A percentile compares a stretch with the other conserved stretches of the same genome.
Conservation (phyloP, 1,140 invertebrate genomes). For the Lepidostoma basale region DNA sequence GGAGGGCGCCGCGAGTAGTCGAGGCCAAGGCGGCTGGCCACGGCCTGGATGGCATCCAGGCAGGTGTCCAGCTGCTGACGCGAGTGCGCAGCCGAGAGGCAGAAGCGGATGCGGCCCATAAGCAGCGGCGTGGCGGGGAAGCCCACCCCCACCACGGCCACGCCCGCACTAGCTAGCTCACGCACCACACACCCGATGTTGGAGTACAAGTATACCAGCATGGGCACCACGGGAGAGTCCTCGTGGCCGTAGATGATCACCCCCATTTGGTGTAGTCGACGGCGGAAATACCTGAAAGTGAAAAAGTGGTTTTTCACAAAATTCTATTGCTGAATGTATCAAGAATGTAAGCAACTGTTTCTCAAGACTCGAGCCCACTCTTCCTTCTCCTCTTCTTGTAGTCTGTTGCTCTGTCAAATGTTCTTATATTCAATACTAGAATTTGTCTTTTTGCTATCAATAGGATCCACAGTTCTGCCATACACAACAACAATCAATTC, state of each 20-base stretch:
- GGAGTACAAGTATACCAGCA: constrained; percentile 92
- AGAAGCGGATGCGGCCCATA: constrained; percentile 93
- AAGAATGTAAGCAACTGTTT: too few species aligned
- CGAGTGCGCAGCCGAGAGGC: constrained; percentile 94
- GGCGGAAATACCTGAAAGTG: constrained; percentile 76
- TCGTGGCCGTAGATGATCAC: constrained; percentile 96
- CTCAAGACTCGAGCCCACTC: too few species aligned
- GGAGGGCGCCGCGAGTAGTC: constrained; percentile 72
- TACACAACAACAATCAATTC: too few species aligned
- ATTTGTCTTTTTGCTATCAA: too few species aligned
- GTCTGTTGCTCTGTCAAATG: too few species aligned
- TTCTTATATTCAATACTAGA: too few species aligned
- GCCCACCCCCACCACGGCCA: constrained; percentile 95
- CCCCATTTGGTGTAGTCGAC: constrained; percentile 85
- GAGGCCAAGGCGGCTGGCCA: constrained; percentile 72
- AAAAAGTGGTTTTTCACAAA: neutral
- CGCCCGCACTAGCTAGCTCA: constrained; percentile 77
- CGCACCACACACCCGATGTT: constrained; percentile 89
- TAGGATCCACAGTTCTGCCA: too few species aligned
- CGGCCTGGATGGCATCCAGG: constrained; percentile 72
- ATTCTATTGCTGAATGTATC: neutral
- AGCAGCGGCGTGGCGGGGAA: constrained; percentile 98
- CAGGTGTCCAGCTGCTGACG: constrained; percentile 94
- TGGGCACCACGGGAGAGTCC: constrained; percentile 95
- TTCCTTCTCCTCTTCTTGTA: too few species aligned